Percentiles rank a stretch among this genome's conserved stretches.
Evolutionary conservation across 2,888 invertebrate species (phyloP).

Genomic region (Drosophila buzzatii): DNA sequence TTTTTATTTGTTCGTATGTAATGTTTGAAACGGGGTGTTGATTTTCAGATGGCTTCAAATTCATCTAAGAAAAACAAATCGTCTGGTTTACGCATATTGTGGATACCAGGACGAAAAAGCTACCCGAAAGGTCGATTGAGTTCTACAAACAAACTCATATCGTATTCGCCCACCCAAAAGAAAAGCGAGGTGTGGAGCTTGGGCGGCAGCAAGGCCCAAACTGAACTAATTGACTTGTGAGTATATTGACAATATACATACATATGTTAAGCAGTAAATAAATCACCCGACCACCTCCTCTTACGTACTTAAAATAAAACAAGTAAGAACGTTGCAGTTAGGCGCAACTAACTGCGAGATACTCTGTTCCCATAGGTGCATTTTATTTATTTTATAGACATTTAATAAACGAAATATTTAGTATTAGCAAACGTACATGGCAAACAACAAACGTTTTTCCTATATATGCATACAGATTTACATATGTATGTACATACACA

Average conservation of each 20-base stretch:
- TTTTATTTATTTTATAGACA: no score
- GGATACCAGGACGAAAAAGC: slow-evolving; percentile 84
- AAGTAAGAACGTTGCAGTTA: no score
- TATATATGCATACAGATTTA: no score
- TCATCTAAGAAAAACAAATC: slow-evolving; percentile 75
- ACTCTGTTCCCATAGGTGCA: no score
- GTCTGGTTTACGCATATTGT: slow-evolving; percentile 83
- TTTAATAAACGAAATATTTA: no score
- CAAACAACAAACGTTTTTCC: no score
- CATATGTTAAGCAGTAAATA: background rate
- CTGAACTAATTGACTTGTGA: slow-evolving; percentile 81
- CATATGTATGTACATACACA: no score
- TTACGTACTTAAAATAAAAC: background rate
- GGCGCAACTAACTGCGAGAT: no score
- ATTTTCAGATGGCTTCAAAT: slow-evolving; percentile 79
- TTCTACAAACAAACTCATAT: slow-evolving; percentile 79
- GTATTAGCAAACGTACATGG: no score
- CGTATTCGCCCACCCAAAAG: slow-evolving; percentile 76
- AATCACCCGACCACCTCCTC: background rate
- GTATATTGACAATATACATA: slow-evolving; percentile 55
- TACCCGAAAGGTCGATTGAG: slow-evolving; percentile 82
- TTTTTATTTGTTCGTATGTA: slow-evolving; percentile 2
- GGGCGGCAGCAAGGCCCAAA: slow-evolving; percentile 83
- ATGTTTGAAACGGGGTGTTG: slow-evolving; percentile 40
- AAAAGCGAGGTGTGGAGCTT: slow-evolving; percentile 84